A percentile compares a stretch with the other conserved stretches of the same genome.
phyloP scores from a whole-genome alignment of 2,888 invertebrate species.

The Sphinx pinastri region DNA sequence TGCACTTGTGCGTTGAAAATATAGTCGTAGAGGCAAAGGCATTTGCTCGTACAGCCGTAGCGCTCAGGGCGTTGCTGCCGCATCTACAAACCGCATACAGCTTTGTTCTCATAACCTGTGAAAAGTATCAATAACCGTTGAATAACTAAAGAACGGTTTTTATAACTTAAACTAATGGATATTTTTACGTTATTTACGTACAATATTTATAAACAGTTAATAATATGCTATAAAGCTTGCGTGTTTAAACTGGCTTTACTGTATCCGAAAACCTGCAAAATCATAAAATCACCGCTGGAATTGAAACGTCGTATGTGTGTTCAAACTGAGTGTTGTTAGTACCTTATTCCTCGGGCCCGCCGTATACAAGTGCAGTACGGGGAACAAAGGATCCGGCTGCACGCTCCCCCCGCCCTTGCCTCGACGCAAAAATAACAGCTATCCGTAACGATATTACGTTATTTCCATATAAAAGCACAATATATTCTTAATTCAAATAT shows the following conservation, averaged over 20 bases:
- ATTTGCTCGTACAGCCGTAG: too few relatives aligned
- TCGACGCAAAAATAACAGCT: conserved; percentile 26
- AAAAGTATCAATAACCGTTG: background rate
- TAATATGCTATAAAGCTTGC: background rate
- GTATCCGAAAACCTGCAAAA: background rate
- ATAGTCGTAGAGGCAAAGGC: too few relatives aligned
- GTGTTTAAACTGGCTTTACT: background rate
- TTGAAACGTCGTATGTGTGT: background rate
- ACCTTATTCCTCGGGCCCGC: conserved; percentile 52
- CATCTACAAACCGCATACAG: background rate
- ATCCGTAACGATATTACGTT: conserved; percentile 22
- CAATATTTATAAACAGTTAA: background rate
- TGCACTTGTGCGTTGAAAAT: too few relatives aligned
- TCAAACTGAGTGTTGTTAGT: conserved; percentile 46
- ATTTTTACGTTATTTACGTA: too few relatives aligned
- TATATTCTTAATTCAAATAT: background rate
- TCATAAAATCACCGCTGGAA: conserved; percentile 4
- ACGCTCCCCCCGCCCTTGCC: conserved; percentile 29
- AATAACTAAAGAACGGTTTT: background rate
- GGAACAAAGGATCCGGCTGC: conserved; percentile 58
- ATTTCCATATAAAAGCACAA: conserved; percentile 16
- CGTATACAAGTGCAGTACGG: conserved; percentile 48
- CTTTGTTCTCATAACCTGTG: background rate
- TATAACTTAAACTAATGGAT: too few relatives aligned
- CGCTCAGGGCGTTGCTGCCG: conserved; percentile 2